Evolutionary conservation across 1,140 invertebrate genomes (phyloP), one percentile per base, ranked within the genome.

Genomic region (Dermatophagoides farinae): DNA sequence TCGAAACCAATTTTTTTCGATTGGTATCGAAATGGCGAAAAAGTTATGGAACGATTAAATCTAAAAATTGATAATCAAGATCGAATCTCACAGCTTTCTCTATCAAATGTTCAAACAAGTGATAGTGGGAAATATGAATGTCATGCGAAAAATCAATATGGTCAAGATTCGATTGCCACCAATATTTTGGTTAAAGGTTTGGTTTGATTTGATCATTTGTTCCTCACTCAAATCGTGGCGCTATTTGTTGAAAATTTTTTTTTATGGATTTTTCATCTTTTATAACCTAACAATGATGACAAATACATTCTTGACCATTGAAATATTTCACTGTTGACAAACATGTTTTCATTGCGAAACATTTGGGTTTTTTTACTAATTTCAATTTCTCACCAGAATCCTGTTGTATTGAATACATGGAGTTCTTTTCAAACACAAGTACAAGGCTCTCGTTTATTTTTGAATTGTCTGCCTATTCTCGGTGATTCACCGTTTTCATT

Each of bases 161-260:
- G 89, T 20, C 81, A 84, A 61, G 89, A 93, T 68, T 83, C 89
- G 69, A 87, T 89, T 78, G 82, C 81, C 23, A 87, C 90, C 69
- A 83, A 88, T 67, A 77, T 96, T 11, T 83, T 87, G 51, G 86
- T 95, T 12, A 87, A 92, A 80, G 89, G 85, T 86, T 23, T 18
- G 12, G 37, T 59, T 40, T 63, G 9, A 37, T 20, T 39, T 18
- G 31, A 23, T 59, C 20, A 61, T n/a, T 61, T 16, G 22, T 44
- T 44, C 18, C 5, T 50, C 23, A 52, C 62, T 43, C 49, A 57
- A 64, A 64, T n/a, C n/a, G 47, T 31, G 37, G 31, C 55, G 43
- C 49, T 37, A 37, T 18, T 47, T 47, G n/a, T n/a, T n/a, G n/a
- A n/a, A n/a, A 47, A 47, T 23, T 18, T 47, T 47, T 20, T 1